Conservation (phyloP, 2,113 vertebrate species). For the Gadus macrocephalus region DNA sequence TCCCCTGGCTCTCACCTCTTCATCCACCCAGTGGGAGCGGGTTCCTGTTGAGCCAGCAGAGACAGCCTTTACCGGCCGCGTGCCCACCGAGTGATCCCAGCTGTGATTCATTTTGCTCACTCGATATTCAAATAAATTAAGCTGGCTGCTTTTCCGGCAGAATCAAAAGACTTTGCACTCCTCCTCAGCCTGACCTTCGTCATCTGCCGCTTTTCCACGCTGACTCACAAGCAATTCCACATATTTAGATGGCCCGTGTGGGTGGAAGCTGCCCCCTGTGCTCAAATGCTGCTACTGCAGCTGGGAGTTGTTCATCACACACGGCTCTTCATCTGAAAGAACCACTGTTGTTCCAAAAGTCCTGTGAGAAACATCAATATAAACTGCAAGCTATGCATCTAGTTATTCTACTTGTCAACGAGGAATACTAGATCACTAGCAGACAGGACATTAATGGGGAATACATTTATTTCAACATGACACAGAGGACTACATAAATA, state of each 20-base stretch:
- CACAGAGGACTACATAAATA: too few relatives aligned
- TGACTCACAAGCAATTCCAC: conserved; percentile 57
- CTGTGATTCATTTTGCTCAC: conserved; percentile 53
- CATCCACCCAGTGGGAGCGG: conserved; percentile 41
- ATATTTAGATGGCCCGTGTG: conserved; percentile 59
- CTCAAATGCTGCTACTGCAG: conserved; percentile 53
- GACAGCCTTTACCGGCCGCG: conserved; percentile 32
- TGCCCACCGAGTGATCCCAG: conserved; percentile 39
- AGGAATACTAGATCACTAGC: too few relatives aligned
- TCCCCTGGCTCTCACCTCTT: conserved; percentile 34
- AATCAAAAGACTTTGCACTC: conserved; percentile 43
- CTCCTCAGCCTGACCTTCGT: conserved; percentile 51
- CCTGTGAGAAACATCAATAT: conserved; percentile 10
- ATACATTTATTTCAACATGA: too few relatives aligned
- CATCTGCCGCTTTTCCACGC: conserved; percentile 36
- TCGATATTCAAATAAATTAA: conserved; percentile 39
- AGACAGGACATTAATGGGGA: too few relatives aligned
- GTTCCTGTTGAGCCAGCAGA: conserved; percentile 36
- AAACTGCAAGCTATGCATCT: conserved; percentile 4
- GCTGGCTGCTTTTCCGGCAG: conserved; percentile 27
- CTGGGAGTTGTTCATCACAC: conserved; percentile 1
- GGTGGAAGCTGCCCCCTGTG: conserved; percentile 59
- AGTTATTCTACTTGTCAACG: too few relatives aligned
- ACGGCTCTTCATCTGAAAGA: conserved; percentile 23
- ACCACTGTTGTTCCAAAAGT: neutral